Evolutionary conservation across 2,113 vertebrate species (phyloP).

Genomic region (Cyprinodon tularosa): DNA sequence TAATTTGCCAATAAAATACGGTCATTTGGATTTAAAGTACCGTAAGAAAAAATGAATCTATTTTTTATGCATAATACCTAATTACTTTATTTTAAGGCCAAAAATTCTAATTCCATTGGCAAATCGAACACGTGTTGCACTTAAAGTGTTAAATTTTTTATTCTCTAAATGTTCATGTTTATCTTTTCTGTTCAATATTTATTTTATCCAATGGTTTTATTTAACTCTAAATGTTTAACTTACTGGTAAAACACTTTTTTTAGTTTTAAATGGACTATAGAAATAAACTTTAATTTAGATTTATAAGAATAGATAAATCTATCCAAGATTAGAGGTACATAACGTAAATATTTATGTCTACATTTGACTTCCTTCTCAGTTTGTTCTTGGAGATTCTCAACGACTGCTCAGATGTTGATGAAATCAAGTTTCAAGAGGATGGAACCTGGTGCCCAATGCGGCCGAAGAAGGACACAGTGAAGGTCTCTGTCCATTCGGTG

Average conservation of each 20-base stretch:
- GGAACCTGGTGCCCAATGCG: constrained; percentile 98
- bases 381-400: constrained; percentile 98
- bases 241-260: not conserved
- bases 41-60: too few species aligned
- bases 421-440: constrained; percentile 97
- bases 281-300: not conserved
- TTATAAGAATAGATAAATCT: not conserved
- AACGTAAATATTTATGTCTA: not conserved
- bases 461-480: constrained; percentile 92
- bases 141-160: too few species aligned
- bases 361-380: constrained; percentile 64
- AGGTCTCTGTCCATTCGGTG: constrained; percentile 84
- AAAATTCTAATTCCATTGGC: too few species aligned
- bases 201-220: too few species aligned
- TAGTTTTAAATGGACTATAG: not conserved
- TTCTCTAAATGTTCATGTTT: too few species aligned
- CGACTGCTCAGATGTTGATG: constrained; percentile 95
- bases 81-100: too few species aligned
- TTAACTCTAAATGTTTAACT: not conserved
- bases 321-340: not conserved
- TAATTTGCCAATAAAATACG: too few species aligned
- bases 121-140: too few species aligned
- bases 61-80: too few species aligned
- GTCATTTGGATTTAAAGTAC: too few species aligned
- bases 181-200: too few species aligned